Conservation (phyloP, 2,888 invertebrate species). For the Melipona bicolor region DNA sequence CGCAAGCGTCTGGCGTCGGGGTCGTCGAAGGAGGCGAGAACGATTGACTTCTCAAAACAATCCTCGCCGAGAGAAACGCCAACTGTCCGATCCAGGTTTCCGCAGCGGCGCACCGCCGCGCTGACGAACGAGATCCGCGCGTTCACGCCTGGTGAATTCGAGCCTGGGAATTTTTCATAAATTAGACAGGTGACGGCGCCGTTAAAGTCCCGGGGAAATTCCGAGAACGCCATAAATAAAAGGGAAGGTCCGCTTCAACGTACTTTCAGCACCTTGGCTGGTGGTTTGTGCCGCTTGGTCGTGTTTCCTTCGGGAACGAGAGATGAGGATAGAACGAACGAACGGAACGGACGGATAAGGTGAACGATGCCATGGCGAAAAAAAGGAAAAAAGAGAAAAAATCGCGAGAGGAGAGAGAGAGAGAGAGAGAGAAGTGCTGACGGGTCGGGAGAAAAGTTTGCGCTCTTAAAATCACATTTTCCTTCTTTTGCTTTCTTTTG, state of each 20-base stretch:
- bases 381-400: not conserved
- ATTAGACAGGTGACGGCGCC: conserved; percentile 72
- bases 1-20: not conserved
- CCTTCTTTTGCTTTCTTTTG: conserved; percentile 28
- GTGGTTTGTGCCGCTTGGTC: conserved; percentile 60
- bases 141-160: conserved; percentile 67
- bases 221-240: conserved; percentile 71
- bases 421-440: conserved; percentile 2
- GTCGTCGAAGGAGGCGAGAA: conserved; percentile 41
- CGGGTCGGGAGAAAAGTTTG: conserved; percentile 47
- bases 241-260: conserved; percentile 59
- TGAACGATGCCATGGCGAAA: conserved; percentile 16
- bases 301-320: conserved; percentile 4
- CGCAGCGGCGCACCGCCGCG: not conserved
- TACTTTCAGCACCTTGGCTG: conserved; percentile 65
- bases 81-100: conserved; percentile 38
- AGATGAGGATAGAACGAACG: conserved; percentile 17
- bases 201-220: conserved; percentile 67
- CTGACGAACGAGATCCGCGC: conserved; percentile 42
- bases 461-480: conserved; percentile 68
- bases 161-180: conserved; percentile 71
- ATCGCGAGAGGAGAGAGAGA: not conserved
- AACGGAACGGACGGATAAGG: conserved; percentile 9
- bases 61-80: conserved; percentile 41
- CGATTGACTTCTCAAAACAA: conserved; percentile 63